Conservation (phyloP, 2,888 invertebrate species). For the Iphiclides podalirius region DNA sequence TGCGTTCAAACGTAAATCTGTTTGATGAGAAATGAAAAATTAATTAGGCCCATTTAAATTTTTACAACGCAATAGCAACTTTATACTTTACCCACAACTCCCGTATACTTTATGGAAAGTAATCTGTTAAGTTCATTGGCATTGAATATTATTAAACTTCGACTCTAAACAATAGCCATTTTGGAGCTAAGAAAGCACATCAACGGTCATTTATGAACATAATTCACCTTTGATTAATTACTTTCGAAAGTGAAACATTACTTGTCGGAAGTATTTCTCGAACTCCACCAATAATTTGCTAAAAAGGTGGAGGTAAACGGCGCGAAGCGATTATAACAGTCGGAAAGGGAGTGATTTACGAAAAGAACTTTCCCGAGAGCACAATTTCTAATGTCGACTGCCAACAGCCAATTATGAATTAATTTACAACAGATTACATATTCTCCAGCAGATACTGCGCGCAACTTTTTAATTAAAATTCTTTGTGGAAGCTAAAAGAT, state of each 20-base stretch:
- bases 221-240: constrained; percentile 20
- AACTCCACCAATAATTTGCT: constrained; percentile 21
- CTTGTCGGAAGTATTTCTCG: constrained; percentile 5
- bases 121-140: constrained; percentile 3
- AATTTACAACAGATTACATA: constrained; percentile 73
- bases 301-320: constrained; percentile 20
- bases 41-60: constrained; percentile 3
- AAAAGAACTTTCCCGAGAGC: constrained; percentile 19
- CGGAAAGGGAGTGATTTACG: constrained; percentile 17
- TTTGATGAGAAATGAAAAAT: constrained; percentile 9
- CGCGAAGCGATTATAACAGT: constrained; percentile 19
- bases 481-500: constrained; percentile 36
- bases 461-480: constrained; percentile 74
- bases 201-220: constrained; percentile 8
- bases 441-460: constrained; percentile 59
- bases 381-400: constrained; percentile 40
- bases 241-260: constrained; percentile 15
- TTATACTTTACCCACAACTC: not conserved
- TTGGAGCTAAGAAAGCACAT: constrained; percentile 1
- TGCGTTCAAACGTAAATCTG: constrained; percentile 12
- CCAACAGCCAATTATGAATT: constrained; percentile 66
- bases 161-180: constrained; percentile 7
- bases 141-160: not conserved
- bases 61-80: not conserved
- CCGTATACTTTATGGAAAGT: not conserved